Evolutionary conservation across 2,888 invertebrate genomes (phyloP).

Genomic region (Athrips mouffetella): DNA sequence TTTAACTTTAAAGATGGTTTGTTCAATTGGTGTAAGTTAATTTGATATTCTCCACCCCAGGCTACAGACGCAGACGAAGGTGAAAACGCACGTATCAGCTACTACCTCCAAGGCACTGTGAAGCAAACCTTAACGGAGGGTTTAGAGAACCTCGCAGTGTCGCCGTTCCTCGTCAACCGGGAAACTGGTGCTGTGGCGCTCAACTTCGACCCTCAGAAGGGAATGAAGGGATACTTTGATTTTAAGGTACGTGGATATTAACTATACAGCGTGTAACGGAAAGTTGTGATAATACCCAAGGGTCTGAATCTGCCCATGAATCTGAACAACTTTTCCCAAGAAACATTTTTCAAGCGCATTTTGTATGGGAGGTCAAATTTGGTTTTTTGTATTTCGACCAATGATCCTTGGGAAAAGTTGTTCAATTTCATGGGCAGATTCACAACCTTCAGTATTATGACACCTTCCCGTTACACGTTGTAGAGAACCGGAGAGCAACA

Average conservation of each 20-base stretch:
- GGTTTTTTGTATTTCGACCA: too few relatives aligned
- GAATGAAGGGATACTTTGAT: conserved; percentile 98
- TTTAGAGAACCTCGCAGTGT: conserved; percentile 86
- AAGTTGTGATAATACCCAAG: too few relatives aligned
- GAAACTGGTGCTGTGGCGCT: conserved; percentile 90
- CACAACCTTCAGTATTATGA: too few relatives aligned
- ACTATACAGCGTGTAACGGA: too few relatives aligned
- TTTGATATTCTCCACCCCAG: conserved; percentile 46
- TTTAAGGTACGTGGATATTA: conserved; percentile 85
- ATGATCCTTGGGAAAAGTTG: background rate
- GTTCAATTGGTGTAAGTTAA: background rate
- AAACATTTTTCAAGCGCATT: too few relatives aligned
- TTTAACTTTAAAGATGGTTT: too few relatives aligned
- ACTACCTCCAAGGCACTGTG: conserved; percentile 88
- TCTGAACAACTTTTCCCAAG: too few relatives aligned
- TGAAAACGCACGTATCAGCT: conserved; percentile 85
- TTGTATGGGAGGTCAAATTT: too few relatives aligned
- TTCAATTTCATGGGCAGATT: background rate
- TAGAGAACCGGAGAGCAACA: too few relatives aligned
- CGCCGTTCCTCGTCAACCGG: conserved; percentile 89
- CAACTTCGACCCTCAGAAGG: conserved; percentile 96
- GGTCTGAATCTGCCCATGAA: too few relatives aligned
- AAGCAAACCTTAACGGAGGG: conserved; percentile 92
- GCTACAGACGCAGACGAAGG: conserved; percentile 88
- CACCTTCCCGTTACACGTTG: too few relatives aligned